Percentiles rank a stretch among this genome's conserved stretches.
phyloP scores from a whole-genome alignment of 64 coral and sea anemone genomes.

The Stichodactyla helianthus region DNA sequence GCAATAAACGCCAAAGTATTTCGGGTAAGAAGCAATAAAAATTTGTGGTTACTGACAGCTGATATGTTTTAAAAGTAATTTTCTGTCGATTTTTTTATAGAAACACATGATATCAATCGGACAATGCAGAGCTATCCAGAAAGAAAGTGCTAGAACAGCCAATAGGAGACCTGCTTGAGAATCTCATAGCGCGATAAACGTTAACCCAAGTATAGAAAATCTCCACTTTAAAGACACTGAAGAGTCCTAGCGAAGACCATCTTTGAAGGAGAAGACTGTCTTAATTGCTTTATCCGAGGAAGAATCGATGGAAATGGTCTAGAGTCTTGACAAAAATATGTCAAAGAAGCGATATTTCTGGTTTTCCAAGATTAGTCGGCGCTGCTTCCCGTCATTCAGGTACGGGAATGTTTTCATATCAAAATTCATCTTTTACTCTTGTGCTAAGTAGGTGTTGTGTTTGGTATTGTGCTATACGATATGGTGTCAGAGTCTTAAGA shows the following conservation, averaged over 20 bases:
- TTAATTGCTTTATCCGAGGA: background rate
- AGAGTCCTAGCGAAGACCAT: background rate
- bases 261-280: background rate
- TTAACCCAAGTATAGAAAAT: background rate
- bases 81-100: background rate
- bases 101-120: background rate
- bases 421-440: too few species aligned
- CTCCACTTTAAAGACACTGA: background rate
- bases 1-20: background rate
- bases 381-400: background rate
- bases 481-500: too few species aligned
- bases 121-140: background rate
- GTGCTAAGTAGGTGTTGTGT: too few species aligned
- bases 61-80: slow-evolving; percentile 1
- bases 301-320: too few species aligned
- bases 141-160: background rate
- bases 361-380: background rate
- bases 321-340: background rate
- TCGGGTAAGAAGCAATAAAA: background rate
- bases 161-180: background rate
- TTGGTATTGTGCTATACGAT: too few species aligned
- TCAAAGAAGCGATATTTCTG: background rate
- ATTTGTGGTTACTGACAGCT: background rate
- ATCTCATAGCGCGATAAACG: background rate
- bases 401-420: background rate